Percentiles rank a stretch among this genome's conserved stretches.
Conservation (phyloP, 2,797 vertebrate species). For the Channallabes apus region DNA sequence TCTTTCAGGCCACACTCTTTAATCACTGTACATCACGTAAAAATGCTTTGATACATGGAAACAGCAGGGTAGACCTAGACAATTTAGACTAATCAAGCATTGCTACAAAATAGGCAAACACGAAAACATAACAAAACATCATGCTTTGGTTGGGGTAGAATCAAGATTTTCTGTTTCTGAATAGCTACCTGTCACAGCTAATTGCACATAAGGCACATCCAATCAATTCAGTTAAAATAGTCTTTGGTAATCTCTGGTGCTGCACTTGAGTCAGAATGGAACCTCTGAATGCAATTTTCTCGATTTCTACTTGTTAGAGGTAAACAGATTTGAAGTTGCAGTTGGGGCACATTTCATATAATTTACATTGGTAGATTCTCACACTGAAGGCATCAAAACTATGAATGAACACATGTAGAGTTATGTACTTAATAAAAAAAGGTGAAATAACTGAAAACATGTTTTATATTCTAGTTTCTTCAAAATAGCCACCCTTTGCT, state of each 20-base stretch:
- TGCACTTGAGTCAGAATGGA: neutral
- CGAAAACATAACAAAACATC: neutral
- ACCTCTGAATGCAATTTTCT: neutral
- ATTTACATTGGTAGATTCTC: too few relatives aligned
- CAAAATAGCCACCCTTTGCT: too few relatives aligned
- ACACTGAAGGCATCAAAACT: too few relatives aligned
- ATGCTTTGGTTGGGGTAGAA: neutral
- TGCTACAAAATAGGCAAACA: neutral
- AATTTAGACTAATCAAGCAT: neutral
- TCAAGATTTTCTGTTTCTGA: neutral
- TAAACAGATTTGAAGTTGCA: neutral
- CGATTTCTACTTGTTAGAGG: neutral
- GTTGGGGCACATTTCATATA: neutral
- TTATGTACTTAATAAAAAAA: too few relatives aligned
- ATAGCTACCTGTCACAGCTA: neutral
- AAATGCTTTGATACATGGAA: neutral
- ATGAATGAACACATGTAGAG: too few relatives aligned
- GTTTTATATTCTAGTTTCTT: too few relatives aligned
- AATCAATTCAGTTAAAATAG: neutral
- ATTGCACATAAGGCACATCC: neutral
- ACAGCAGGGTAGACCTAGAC: neutral
- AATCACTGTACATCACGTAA: neutral
- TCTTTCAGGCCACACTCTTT: neutral
- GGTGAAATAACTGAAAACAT: too few relatives aligned
- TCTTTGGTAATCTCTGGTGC: neutral